phyloP scores from a whole-genome alignment of 2,113 vertebrate species.

The Lophotis ruficrista region DNA sequence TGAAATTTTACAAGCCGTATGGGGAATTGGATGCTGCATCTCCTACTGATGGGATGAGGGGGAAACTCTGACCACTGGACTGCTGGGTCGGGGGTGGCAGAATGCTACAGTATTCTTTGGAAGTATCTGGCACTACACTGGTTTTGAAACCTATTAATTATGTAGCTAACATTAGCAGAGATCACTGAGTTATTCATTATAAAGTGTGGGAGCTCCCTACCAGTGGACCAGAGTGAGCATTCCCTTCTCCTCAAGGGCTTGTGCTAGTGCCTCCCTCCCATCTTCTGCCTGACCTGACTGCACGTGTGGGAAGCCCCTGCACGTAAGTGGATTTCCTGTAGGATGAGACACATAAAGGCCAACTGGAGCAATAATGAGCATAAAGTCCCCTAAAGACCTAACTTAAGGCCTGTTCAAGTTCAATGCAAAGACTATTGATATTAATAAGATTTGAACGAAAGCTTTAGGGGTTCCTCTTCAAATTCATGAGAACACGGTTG shows the following conservation, averaged over 20 bases:
- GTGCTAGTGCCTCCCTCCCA: not conserved
- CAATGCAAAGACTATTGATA: not conserved
- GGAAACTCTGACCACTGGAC: not conserved
- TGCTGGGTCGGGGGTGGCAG: rapidly evolving
- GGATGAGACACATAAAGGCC: not conserved
- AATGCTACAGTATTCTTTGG: not conserved
- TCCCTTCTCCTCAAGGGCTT: not conserved
- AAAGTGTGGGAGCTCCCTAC: not conserved
- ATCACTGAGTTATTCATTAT: not conserved
- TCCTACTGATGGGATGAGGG: not conserved
- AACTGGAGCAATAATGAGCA: not conserved
- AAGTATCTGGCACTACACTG: rapidly evolving
- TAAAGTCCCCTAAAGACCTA: not conserved
- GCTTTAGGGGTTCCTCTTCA: not conserved
- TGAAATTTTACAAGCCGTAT: not conserved
- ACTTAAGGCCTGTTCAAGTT: not conserved
- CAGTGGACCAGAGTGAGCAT: not conserved
- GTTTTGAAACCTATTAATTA: not conserved
- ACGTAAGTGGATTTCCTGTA: not conserved
- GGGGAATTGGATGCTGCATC: not conserved
- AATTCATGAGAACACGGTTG: not conserved
- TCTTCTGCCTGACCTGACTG: not conserved
- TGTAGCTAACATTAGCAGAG: not conserved
- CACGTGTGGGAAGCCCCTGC: rapidly evolving
- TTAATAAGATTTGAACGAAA: not conserved